Evolutionary conservation across 2,797 vertebrate species (phyloP).

Genomic region (Onychomys arenicola): DNA sequence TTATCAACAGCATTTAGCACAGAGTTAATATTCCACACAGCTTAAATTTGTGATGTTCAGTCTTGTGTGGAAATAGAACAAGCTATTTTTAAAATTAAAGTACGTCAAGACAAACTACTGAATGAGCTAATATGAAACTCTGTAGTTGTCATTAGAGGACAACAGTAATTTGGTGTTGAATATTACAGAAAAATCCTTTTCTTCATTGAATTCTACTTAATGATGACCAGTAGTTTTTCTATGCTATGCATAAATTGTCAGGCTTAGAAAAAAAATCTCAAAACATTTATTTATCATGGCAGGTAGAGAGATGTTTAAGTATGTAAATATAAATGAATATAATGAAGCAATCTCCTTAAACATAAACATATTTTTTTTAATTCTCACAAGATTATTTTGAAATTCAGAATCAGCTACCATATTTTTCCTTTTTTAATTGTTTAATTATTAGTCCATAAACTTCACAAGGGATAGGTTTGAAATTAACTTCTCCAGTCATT

Average conservation of each 20-base stretch:
- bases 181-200: not conserved
- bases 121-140: slow-evolving; percentile 1
- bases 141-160: not conserved
- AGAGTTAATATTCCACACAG: not conserved
- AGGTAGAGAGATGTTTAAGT: not conserved
- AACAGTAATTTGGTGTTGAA: not conserved
- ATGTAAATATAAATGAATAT: not conserved
- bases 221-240: not conserved
- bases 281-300: not conserved
- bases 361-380: not conserved
- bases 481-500: not conserved
- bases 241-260: not conserved
- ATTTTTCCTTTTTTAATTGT: not conserved
- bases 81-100: not conserved
- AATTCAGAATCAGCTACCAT: not conserved
- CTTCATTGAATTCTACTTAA: not conserved
- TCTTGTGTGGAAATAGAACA: not conserved
- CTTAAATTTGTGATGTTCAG: not conserved
- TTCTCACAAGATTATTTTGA: not conserved
- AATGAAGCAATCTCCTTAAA: slow-evolving; percentile 23
- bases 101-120: not conserved
- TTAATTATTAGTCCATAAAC: not conserved
- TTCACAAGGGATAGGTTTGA: not conserved
- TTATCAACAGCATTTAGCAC: not conserved
- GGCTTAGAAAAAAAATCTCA: slow-evolving; percentile 25